Evolutionary conservation across 2,797 vertebrate genomes (phyloP).

Genomic region (Notolabrus celidotus): DNA sequence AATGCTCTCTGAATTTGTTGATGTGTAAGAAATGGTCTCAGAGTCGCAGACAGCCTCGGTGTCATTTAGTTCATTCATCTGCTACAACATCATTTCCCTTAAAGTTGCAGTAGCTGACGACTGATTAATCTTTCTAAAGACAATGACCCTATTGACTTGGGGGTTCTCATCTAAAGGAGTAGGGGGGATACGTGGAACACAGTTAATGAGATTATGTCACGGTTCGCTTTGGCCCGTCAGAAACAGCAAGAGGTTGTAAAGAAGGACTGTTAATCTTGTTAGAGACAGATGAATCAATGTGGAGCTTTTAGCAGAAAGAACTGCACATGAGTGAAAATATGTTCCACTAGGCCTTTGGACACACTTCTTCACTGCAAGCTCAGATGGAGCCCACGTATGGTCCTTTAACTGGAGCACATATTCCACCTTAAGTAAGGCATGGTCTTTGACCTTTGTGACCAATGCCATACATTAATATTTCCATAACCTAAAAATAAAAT

Average conservation of each 20-base stretch:
- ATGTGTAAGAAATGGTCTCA: too few species aligned
- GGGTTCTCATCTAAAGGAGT: not conserved
- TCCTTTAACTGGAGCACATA: not conserved
- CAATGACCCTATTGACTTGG: not conserved
- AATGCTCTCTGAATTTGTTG: not conserved
- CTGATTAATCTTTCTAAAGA: constrained; percentile 29
- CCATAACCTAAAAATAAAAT: too few species aligned
- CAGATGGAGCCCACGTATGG: not conserved
- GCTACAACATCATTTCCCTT: too few species aligned
- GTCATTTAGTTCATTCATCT: too few species aligned
- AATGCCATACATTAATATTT: too few species aligned
- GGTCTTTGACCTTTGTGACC: not conserved
- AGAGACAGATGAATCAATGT: not conserved
- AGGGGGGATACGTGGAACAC: constrained; percentile 7
- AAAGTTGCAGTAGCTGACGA: not conserved
- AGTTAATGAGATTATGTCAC: constrained; percentile 53
- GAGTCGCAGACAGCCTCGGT: too few species aligned
- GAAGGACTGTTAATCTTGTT: constrained; percentile 31
- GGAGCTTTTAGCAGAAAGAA: not conserved
- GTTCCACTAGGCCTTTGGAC: not conserved
- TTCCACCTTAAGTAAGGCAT: not conserved
- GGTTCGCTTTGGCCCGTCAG: constrained; percentile 42
- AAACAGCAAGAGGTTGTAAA: constrained; percentile 7
- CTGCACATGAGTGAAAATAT: not conserved
- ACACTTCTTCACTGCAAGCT: not conserved